Conservation (phyloP, 2,113 vertebrate species). For the Rhineura floridana region DNA sequence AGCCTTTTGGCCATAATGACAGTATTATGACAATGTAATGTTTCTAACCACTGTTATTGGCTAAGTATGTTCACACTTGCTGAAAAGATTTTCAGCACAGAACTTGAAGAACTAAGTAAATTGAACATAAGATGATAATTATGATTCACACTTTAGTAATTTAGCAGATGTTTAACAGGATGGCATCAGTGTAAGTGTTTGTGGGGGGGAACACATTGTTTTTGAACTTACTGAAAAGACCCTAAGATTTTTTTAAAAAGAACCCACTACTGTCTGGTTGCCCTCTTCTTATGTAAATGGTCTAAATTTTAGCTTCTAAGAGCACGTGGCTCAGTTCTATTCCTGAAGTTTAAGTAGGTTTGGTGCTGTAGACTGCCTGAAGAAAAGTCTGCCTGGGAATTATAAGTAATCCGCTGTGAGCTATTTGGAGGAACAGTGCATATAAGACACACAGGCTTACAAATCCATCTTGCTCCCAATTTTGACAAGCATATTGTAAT, state of each 20-base stretch:
- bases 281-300: background rate
- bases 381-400: background rate
- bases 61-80: background rate
- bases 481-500: background rate
- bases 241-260: background rate
- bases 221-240: background rate
- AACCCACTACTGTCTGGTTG: background rate
- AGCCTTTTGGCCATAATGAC: fast-evolving
- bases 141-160: background rate
- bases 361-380: background rate
- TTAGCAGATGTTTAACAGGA: background rate
- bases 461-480: background rate
- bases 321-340: background rate
- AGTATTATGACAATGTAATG: background rate
- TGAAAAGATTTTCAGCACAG: background rate
- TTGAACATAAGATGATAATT: background rate
- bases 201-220: background rate
- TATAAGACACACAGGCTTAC: background rate
- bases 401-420: background rate
- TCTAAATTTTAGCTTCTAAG: too few relatives aligned
- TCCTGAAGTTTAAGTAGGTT: background rate
- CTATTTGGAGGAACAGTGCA: background rate
- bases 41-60: conserved; percentile 2
- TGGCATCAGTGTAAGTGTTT: background rate
- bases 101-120: conserved; percentile 15